These are phyloP conservation scores for Bufotes viridis DNA, from an alignment of 2,797 vertebrate genomes.

Conservation along the genomic window DNA sequence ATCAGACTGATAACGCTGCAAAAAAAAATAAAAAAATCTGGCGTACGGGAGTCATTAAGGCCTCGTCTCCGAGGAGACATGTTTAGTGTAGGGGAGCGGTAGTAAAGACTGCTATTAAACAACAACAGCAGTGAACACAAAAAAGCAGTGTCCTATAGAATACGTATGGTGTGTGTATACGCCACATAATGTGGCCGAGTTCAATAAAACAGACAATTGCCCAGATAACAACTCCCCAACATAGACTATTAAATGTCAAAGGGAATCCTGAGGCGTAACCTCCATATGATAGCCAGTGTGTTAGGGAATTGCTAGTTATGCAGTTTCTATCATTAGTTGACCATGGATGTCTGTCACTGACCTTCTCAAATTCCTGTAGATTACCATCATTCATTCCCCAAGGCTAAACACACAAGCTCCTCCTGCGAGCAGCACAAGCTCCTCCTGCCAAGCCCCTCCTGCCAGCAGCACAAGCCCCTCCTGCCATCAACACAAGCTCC, in stretches of 20 bases:
- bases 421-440: no score
- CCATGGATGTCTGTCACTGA: no score
- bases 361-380: no score
- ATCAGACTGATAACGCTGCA: slow-evolving; percentile 22
- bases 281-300: no score
- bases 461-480: no score
- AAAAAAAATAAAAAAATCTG: neutral
- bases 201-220: neutral
- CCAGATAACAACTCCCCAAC: neutral
- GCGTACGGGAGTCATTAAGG: slow-evolving; percentile 22
- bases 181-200: neutral
- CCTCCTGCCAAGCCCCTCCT: no score
- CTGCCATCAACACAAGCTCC: no score
- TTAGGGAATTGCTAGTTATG: no score
- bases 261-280: neutral
- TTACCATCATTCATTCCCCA: no score
- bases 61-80: neutral
- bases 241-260: neutral
- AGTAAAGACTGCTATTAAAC: neutral
- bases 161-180: neutral
- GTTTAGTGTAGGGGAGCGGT: neutral
- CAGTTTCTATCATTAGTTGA: no score
- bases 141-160: neutral
- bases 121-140: neutral
- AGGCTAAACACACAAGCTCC: no score